A percentile compares a stretch with the other conserved stretches of the same genome.
These are phyloP conservation scores for Psittacus erithacus DNA, from an alignment of 2,113 vertebrate genomes.

Conservation along the genomic window DNA sequence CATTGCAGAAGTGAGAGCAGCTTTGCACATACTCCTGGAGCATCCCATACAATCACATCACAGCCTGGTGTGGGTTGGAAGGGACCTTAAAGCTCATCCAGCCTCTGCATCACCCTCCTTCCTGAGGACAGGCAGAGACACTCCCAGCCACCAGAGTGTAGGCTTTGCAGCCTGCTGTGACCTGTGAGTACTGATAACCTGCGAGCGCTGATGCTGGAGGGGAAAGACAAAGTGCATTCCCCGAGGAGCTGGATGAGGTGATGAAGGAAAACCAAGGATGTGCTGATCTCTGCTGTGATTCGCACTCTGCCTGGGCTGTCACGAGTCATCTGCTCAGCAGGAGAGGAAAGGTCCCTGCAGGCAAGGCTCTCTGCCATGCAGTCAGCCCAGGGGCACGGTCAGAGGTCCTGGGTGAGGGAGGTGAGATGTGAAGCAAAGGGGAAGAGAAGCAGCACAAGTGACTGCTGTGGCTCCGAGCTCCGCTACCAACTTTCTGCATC, in stretches of 20 bases:
- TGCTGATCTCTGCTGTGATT: background rate
- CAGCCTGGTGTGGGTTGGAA: background rate
- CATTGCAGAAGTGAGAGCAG: background rate
- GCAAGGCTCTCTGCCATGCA: background rate
- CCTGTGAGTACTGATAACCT: background rate
- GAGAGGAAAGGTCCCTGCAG: background rate
- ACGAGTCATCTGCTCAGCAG: fast-evolving
- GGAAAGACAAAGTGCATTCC: background rate
- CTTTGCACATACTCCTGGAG: background rate
- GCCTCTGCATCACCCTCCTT: background rate
- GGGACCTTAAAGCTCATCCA: background rate
- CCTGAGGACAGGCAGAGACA: background rate
- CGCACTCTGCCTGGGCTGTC: background rate
- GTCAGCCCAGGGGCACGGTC: background rate
- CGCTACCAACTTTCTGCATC: background rate
- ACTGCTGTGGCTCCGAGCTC: background rate
- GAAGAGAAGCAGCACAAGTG: background rate
- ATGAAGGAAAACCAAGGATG: background rate
- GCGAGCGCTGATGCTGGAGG: background rate
- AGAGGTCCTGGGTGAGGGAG: background rate
- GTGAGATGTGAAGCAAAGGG: background rate
- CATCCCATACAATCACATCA: background rate
- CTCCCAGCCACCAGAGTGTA: fast-evolving
- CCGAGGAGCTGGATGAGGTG: background rate
- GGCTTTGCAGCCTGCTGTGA: background rate